Evolutionary conservation across 2,888 invertebrate genomes (phyloP).

Genomic region (Sinopyrophorus schimmeli): DNA sequence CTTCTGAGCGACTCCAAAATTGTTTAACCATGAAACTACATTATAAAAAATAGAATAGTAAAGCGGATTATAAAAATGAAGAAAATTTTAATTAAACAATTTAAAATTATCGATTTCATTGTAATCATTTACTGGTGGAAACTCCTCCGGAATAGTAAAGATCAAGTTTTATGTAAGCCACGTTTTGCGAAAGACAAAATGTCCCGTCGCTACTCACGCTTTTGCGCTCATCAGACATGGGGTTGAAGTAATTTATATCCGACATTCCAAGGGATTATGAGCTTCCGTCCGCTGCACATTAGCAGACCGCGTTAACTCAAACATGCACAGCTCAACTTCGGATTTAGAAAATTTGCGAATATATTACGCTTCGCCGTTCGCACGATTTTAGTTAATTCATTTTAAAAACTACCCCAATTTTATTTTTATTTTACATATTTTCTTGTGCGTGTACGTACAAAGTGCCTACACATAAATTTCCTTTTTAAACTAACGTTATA

Average conservation of each 20-base stretch:
- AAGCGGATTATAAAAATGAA: no score
- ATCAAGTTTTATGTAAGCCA: slow-evolving; percentile 47
- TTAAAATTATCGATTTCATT: not conserved
- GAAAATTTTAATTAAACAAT: slow-evolving; percentile 12
- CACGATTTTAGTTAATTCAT: no score
- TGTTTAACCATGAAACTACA: no score
- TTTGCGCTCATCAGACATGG: slow-evolving; percentile 16
- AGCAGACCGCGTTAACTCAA: slow-evolving; percentile 15
- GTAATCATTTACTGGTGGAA: slow-evolving; percentile 1
- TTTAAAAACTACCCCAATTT: no score
- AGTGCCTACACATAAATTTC: no score
- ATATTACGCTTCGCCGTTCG: no score
- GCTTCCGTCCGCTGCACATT: slow-evolving; percentile 21
- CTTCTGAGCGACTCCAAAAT: no score
- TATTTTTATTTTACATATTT: no score
- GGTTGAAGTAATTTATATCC: slow-evolving; percentile 20
- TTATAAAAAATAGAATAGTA: no score
- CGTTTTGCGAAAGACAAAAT: slow-evolving; percentile 20
- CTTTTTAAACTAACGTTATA: no score
- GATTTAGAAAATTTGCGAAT: slow-evolving; percentile 14
- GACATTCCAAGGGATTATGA: slow-evolving; percentile 22
- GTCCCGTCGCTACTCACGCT: slow-evolving; percentile 19
- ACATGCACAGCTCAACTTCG: slow-evolving; percentile 16
- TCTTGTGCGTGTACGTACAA: no score
- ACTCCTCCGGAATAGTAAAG: slow-evolving; percentile 10